phyloP scores from a whole-genome alignment of 2,113 vertebrate genomes.

The Pitta sordida region DNA sequence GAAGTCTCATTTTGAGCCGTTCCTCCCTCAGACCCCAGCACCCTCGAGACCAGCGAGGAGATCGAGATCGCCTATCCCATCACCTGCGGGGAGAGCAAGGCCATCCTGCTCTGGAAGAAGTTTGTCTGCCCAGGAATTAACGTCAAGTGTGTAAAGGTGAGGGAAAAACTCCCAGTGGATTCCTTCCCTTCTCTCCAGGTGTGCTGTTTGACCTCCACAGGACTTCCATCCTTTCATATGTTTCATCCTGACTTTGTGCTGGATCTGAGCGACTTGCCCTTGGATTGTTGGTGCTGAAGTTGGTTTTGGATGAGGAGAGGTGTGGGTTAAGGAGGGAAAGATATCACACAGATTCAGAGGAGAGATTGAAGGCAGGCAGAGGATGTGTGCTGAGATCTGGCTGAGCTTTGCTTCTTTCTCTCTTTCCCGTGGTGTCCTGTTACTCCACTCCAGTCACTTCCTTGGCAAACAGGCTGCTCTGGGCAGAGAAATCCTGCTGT shows the following conservation, averaged over 20 bases:
- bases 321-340: neutral
- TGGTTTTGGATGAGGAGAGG: neutral
- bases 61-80: slow-evolving; percentile 91
- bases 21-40: slow-evolving; percentile 75
- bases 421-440: neutral
- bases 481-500: neutral
- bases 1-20: neutral
- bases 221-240: neutral
- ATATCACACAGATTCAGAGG: fast-evolving
- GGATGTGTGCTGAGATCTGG: neutral
- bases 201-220: neutral
- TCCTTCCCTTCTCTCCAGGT: neutral
- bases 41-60: slow-evolving; percentile 79
- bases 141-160: slow-evolving; percentile 92
- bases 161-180: neutral
- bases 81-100: slow-evolving; percentile 92
- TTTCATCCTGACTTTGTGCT: neutral
- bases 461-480: neutral
- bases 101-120: slow-evolving; percentile 92
- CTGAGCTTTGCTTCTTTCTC: neutral
- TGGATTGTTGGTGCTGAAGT: neutral
- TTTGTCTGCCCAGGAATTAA: slow-evolving; percentile 96
- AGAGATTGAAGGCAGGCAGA: neutral
- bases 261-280: neutral
- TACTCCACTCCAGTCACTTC: neutral